Evolutionary conservation across 2,888 invertebrate species (phyloP), one percentile per base, ranked within the genome.

Genomic region (Hoplodrina blanda): DNA sequence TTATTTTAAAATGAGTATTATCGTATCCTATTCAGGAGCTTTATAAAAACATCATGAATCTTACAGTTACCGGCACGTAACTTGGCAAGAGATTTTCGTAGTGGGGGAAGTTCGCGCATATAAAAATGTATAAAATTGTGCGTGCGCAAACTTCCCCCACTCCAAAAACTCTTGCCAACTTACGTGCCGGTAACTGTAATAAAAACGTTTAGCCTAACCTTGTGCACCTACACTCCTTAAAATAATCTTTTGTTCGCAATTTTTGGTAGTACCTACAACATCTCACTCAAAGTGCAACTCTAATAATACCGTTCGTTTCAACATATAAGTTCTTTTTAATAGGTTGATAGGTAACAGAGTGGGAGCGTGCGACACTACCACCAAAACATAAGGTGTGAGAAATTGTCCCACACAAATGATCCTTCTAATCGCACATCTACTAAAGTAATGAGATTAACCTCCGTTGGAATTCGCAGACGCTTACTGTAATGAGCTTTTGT

Each of bases 401-500:
- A 86, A 81, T 75, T 78, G 85, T 86, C 82, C 82, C 81, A 87
- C 81, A 85, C 85, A 85, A 88, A 85, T 84, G 82, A 85, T 86
- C 83, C 85, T 80, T 85, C 80, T 88, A 87, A 90, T 90, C 87
- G 76, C 75, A 69, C 75, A 88, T 88, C 85, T 81, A 75, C 84
- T 87, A 86, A 85, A 82, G 83, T 86, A 89, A 91, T 91, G 86
- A 91, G 90, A 89, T 92, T 91, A 91, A 87, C 88, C 89, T 91
- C 87, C 79, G 74, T 78, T 81, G 85, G 88, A 87, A 90, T 90
- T 91, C 92, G 91, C 92, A 92, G 86, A 88, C 87, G 89, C 88
- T 89, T 90, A 89, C 85, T 82, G 89, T 91, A 94, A 94, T 94
- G 91, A 90, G 91, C 93, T 92, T 94, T 95, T 94, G 94, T 95